These are phyloP conservation scores for Pterophyllum scalare DNA, from an alignment of 2,113 vertebrate species.

Conservation along the genomic window DNA sequence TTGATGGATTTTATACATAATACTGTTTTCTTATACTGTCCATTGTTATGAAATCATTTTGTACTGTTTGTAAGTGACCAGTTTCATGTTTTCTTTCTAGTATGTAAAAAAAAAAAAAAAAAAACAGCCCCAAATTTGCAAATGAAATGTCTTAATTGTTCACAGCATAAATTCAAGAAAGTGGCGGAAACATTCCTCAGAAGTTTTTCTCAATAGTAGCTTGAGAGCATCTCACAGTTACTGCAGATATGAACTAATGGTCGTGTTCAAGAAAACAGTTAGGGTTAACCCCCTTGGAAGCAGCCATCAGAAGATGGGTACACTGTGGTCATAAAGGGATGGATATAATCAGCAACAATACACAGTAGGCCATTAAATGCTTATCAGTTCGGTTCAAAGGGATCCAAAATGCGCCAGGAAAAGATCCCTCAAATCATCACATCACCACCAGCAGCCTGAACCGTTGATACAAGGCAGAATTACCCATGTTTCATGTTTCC, in stretches of 20 bases:
- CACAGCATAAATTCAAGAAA: not conserved
- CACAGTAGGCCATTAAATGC: not conserved
- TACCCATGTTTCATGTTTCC: not conserved
- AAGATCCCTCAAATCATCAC: fast-evolving
- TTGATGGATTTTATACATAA: constrained; percentile 39
- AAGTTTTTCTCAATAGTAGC: not conserved
- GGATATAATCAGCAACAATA: not conserved
- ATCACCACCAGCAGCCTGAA: fast-evolving
- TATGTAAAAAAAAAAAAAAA: not conserved
- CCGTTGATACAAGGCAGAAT: not conserved
- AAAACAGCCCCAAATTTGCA: not conserved
- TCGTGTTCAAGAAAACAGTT: not conserved
- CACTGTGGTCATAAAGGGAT: not conserved
- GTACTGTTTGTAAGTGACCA: not conserved
- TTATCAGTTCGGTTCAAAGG: not conserved
- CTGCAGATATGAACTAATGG: not conserved
- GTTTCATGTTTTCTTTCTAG: not conserved
- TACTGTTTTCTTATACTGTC: constrained; percentile 11
- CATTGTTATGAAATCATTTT: constrained; percentile 7
- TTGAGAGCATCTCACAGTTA: not conserved
- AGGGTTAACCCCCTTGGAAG: not conserved
- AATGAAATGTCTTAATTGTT: too few relatives aligned
- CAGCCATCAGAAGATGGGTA: not conserved
- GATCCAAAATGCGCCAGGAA: not conserved
- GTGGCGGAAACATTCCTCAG: too few relatives aligned